Percentiles rank a stretch among this genome's conserved stretches.
These are phyloP conservation scores for Leptopilina drosophilae DNA, from an alignment of 2,888 invertebrate genomes.

Conservation along the genomic window DNA sequence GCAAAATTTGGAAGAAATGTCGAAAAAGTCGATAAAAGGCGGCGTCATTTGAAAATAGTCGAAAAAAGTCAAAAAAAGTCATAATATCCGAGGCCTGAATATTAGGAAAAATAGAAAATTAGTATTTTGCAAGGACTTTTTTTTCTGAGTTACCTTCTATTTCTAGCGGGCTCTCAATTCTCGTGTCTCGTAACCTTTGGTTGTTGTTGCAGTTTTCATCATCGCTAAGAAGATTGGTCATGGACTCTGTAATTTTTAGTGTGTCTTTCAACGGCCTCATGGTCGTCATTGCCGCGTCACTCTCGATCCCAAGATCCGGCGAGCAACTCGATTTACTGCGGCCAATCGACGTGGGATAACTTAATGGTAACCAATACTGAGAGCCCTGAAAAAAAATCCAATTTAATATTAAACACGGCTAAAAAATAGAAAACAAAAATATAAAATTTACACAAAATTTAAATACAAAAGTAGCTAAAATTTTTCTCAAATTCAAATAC, in stretches of 20 bases:
- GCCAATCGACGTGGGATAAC: constrained; percentile 67
- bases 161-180: constrained; percentile 71
- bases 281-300: constrained; percentile 79
- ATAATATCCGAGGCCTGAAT: too few species aligned
- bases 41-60: too few species aligned
- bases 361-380: constrained; percentile 71
- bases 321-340: constrained; percentile 79
- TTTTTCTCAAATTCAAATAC: too few species aligned
- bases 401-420: not conserved
- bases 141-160: constrained; percentile 66
- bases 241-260: constrained; percentile 74
- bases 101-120: not conserved
- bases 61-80: too few species aligned
- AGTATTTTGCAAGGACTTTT: constrained; percentile 37
- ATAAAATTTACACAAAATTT: constrained; percentile 16
- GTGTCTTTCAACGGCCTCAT: constrained; percentile 72
- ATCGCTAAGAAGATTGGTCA: constrained; percentile 74
- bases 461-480: not conserved
- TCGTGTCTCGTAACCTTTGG: constrained; percentile 63
- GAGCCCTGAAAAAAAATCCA: constrained; percentile 60
- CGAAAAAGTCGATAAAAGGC: too few species aligned
- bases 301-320: constrained; percentile 94
- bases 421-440: not conserved
- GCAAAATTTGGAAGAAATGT: too few species aligned
- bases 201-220: constrained; percentile 67